phyloP scores from a whole-genome alignment of 2,797 vertebrate species.

The Huso huso region DNA sequence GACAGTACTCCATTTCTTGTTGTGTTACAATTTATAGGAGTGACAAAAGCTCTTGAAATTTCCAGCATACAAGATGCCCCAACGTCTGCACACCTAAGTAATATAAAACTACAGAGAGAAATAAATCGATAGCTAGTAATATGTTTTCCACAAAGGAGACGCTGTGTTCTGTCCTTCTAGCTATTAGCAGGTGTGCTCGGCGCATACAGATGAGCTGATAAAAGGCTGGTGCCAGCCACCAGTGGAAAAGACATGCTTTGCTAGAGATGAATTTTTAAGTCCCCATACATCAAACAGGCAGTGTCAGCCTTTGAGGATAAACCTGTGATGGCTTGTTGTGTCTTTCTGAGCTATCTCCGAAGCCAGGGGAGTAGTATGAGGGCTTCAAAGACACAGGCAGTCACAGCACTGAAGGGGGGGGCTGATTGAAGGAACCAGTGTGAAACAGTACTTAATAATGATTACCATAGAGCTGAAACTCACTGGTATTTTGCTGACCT shows the following conservation, averaged over 20 bases:
- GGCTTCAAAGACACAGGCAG: constrained; percentile 58
- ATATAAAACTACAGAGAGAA: constrained; percentile 24
- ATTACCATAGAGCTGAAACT: constrained; percentile 65
- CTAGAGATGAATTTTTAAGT: constrained; percentile 62
- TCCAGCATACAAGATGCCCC: not conserved
- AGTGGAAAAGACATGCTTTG: constrained; percentile 55
- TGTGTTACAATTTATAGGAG: not conserved
- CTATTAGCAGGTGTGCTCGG: constrained; percentile 39
- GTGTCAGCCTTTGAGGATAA: constrained; percentile 66
- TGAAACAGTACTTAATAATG: constrained; percentile 64
- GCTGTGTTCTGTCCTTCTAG: constrained; percentile 46
- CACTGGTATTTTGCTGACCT: constrained; percentile 62
- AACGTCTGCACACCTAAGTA: not conserved
- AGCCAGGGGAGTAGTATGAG: constrained; percentile 51
- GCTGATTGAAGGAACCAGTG: constrained; percentile 57
- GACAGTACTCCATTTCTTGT: not conserved
- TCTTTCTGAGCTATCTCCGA: constrained; percentile 60
- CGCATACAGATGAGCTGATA: constrained; percentile 67
- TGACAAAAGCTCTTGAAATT: not conserved
- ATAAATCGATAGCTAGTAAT: constrained; percentile 52
- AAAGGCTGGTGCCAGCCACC: constrained; percentile 54
- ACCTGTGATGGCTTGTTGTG: constrained; percentile 56
- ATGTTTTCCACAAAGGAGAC: constrained; percentile 36
- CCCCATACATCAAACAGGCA: constrained; percentile 64
- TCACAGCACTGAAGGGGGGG: constrained; percentile 25